Base-by-base conservation (phyloP, 2,113 vertebrate genomes). In the Stigmatopora nigra region DNA sequence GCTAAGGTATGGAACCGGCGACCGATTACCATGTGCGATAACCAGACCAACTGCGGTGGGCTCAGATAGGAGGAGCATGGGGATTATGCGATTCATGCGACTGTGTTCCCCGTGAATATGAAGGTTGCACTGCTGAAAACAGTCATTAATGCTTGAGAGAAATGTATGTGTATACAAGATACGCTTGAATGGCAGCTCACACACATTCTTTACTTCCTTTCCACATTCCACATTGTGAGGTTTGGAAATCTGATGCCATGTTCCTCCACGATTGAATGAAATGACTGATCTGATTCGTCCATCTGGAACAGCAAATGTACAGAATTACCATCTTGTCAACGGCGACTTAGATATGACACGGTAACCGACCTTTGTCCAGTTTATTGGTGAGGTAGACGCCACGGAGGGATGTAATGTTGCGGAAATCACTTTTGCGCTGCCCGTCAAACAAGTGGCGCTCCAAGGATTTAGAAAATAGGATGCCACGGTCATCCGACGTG, bases 21-120 rank as follows among this genome's bases (percentile, higher is more conserved):
- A 7, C 8, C 15, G 17, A 41, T 78, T 88, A 92, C 91, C 91
- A 7, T 92, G 91, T 3, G 89, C 91, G 11, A 92, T 86, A 25
- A 92, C 80, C 35, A 92, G 77, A 16, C 91, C 91, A 0, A 89
- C 49, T 9, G 87, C 90, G 2, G 83, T 83, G 0, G 91, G 80
- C 45, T 90, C 88, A 5, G 91, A 87, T 63, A 91, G 83, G 13
- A 90, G 85, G 45, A 89, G 55, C 88, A 92, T 84, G 15, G 90
- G 91, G 10, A 89, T 84, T 17, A 92, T 72, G 3, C 20, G 68
- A 65, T 84, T 90, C 51, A 79, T 84, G 20, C 82, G 87, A 63
- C 91, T 92, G 82, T 91, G 89, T 45, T 91, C 90, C 20, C 90
- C 91, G 0, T 92, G 91, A 53, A 92, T 90, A 36, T 92, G 91